A percentile compares a stretch with the other conserved stretches of the same genome.
phyloP scores from a whole-genome alignment of 2,888 invertebrate species.

The Noctua fimbriata region DNA sequence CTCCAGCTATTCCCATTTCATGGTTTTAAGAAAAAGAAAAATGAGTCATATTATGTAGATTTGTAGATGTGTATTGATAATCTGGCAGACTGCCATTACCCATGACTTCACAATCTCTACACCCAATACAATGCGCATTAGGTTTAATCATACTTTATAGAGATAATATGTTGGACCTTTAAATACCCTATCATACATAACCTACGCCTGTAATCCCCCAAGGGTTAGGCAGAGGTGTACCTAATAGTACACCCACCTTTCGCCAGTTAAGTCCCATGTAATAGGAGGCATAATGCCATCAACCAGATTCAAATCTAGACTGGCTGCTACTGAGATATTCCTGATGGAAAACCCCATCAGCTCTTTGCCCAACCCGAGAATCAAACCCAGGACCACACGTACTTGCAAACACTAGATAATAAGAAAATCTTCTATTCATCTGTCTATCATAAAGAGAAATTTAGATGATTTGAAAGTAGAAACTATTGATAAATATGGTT shows the following conservation, averaged over 20 bases:
- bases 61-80: constrained; percentile 2
- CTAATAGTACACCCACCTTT: neutral
- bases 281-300: neutral
- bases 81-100: constrained; percentile 40
- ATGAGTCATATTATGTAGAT: constrained; percentile 5
- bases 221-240: neutral
- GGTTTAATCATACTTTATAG: neutral
- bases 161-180: neutral
- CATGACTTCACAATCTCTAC: constrained; percentile 31
- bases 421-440: neutral
- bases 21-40: neutral
- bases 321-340: neutral
- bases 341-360: neutral
- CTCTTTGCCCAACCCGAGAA: neutral
- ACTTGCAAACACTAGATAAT: neutral
- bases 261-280: neutral
- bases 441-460: neutral
- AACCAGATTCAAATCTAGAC: neutral
- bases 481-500: neutral
- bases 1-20: neutral
- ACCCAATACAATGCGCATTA: neutral
- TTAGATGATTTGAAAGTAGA: neutral
- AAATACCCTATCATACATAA: neutral
- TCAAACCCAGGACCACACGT: neutral
- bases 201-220: neutral